phyloP scores from a whole-genome alignment of 2,797 vertebrate genomes.

The Arnoldichthys spilopterus region DNA sequence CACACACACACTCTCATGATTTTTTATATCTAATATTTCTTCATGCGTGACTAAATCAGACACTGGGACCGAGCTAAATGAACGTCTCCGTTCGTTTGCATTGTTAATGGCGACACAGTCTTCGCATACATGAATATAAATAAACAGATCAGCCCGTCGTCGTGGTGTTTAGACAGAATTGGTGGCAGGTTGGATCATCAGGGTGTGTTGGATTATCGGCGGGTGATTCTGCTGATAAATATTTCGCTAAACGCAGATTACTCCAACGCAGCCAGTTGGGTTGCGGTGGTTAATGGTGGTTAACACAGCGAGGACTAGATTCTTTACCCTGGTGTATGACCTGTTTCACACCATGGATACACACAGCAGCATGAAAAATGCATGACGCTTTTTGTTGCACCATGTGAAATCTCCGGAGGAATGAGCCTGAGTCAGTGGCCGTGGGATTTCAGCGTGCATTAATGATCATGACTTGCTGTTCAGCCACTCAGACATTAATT shows the following conservation, averaged over 20 bases:
- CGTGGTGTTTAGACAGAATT: slow-evolving; percentile 50
- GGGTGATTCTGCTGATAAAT: not conserved
- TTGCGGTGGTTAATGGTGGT: not conserved
- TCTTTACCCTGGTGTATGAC: slow-evolving; percentile 1
- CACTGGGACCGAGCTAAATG: slow-evolving; percentile 48
- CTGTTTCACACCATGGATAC: not conserved
- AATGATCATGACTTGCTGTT: slow-evolving; percentile 19
- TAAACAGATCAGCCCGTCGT: slow-evolving; percentile 51
- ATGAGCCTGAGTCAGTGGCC: slow-evolving; percentile 41
- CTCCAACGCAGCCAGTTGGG: not conserved
- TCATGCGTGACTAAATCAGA: slow-evolving; percentile 54
- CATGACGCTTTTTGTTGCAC: slow-evolving; percentile 5
- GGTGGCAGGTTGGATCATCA: slow-evolving; percentile 16
- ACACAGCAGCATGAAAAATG: not conserved
- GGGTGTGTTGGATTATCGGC: not conserved
- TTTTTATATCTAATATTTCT: slow-evolving; percentile 44
- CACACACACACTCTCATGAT: slow-evolving; percentile 33
- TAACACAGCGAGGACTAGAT: not conserved
- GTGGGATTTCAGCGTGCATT: slow-evolving; percentile 13
- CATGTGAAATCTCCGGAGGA: slow-evolving; percentile 9
- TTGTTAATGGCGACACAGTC: slow-evolving; percentile 40
- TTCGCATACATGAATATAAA: slow-evolving; percentile 62
- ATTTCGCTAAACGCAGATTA: not conserved
- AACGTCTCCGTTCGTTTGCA: slow-evolving; percentile 57
- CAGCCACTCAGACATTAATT: slow-evolving; percentile 19